Percentiles rank a stretch among this genome's conserved stretches.
These are phyloP conservation scores for Porites cylindrica DNA, from an alignment of 92 coral and sea anemone species.

Conservation along the genomic window DNA sequence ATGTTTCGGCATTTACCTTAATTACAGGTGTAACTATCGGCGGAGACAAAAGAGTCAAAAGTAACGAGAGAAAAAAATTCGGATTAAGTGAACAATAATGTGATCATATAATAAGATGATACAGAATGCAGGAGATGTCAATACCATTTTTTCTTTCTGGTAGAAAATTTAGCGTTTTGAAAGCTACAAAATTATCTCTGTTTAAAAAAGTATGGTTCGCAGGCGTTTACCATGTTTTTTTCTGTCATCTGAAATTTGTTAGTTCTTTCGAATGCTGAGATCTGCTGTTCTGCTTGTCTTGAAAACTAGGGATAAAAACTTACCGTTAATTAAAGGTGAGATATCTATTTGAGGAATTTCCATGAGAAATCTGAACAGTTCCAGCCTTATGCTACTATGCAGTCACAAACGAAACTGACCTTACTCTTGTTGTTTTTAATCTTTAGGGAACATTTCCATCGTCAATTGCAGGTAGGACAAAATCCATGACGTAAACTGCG, in stretches of 20 bases:
- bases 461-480: background rate
- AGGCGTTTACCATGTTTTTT: background rate
- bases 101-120: background rate
- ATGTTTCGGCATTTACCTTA: background rate
- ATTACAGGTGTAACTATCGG: background rate
- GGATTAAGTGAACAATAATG: background rate
- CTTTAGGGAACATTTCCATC: background rate
- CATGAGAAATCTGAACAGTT: conserved; percentile 9
- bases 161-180: background rate
- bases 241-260: background rate
- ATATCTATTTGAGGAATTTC: conserved; percentile 37
- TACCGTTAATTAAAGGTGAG: conserved; percentile 46
- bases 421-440: background rate
- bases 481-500: conserved; percentile 6
- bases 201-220: background rate
- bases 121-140: background rate
- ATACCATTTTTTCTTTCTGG: background rate
- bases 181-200: background rate
- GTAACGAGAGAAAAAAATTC: background rate
- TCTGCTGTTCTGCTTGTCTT: background rate
- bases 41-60: background rate
- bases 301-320: background rate
- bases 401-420: background rate
- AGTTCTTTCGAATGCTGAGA: background rate
- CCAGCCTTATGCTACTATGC: background rate